phyloP scores from a whole-genome alignment of 2,888 invertebrate species.

The Drosophila nigritarsus region DNA sequence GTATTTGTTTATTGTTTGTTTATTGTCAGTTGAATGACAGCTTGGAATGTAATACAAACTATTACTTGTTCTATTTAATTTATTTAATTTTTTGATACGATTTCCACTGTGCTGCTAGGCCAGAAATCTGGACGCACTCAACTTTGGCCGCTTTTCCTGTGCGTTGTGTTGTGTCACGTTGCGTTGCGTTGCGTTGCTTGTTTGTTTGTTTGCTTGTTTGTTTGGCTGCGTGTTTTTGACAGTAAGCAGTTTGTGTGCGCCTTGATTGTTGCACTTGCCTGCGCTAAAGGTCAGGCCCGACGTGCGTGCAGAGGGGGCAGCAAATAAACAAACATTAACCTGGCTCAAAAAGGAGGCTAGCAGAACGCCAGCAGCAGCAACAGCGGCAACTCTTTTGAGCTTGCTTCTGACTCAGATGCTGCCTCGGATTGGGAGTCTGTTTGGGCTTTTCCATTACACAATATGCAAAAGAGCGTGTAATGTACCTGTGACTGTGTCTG shows the following conservation, averaged over 20 bases:
- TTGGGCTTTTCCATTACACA: slow-evolving; percentile 58
- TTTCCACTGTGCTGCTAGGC: slow-evolving; percentile 39
- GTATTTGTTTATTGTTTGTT: neutral
- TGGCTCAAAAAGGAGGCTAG: slow-evolving; percentile 40
- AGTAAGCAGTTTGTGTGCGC: slow-evolving; percentile 77
- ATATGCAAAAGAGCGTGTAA: slow-evolving; percentile 77
- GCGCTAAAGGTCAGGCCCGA: slow-evolving; percentile 61
- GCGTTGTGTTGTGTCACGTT: slow-evolving; percentile 26
- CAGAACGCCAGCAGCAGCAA: slow-evolving; percentile 4
- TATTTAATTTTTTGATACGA: neutral
- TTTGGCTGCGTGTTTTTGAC: slow-evolving; percentile 73
- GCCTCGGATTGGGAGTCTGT: slow-evolving; percentile 27
- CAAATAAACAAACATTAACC: slow-evolving; percentile 76
- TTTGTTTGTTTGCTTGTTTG: slow-evolving; percentile 61
- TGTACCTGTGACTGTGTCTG: slow-evolving; percentile 55
- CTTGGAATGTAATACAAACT: neutral
- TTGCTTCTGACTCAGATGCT: slow-evolving; percentile 28
- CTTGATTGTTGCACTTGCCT: slow-evolving; percentile 78
- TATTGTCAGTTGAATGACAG: neutral
- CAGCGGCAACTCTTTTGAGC: slow-evolving; percentile 60
- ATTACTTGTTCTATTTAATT: neutral
- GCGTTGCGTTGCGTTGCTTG: slow-evolving; percentile 37
- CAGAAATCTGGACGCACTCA: slow-evolving; percentile 19
- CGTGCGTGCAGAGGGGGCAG: slow-evolving; percentile 48
- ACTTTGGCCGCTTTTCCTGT: slow-evolving; percentile 39